A percentile compares a stretch with the other conserved stretches of the same genome.
These are phyloP conservation scores for Chamaedrilus cognettii DNA, from an alignment of 2,888 invertebrate genomes.

Conservation along the genomic window DNA sequence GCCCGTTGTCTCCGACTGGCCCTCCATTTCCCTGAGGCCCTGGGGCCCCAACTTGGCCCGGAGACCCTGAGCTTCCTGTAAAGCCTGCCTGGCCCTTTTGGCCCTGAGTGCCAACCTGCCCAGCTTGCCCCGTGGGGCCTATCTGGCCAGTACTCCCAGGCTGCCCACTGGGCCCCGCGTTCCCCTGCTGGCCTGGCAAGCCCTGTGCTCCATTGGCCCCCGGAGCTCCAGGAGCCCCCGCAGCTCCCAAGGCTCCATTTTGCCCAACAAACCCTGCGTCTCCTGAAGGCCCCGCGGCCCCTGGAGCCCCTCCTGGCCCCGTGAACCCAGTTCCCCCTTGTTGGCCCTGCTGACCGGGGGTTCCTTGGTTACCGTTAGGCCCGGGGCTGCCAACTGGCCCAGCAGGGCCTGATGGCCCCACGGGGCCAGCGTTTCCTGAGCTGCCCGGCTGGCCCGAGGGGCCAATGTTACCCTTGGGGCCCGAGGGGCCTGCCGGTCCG, in stretches of 20 bases:
- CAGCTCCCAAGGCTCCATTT: not conserved
- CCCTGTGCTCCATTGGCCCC: conserved; percentile 7
- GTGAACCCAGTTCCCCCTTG: no score
- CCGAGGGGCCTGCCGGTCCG: conserved; percentile 13
- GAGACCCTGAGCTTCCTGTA: not conserved
- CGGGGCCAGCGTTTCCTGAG: conserved; percentile 2
- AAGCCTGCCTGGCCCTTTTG: not conserved
- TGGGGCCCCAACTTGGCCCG: conserved; percentile 24
- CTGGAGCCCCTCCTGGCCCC: no score
- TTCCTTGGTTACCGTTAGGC: no score
- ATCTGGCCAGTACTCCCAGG: conserved; percentile 11
- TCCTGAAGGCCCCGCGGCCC: not conserved
- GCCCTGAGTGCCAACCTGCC: conserved; percentile 7
- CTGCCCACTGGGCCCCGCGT: conserved; percentile 1
- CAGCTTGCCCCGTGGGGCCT: conserved; percentile 7
- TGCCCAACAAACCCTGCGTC: not conserved
- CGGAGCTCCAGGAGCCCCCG: not conserved
- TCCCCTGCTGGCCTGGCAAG: conserved; percentile 1
- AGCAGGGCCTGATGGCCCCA: conserved; percentile 17
- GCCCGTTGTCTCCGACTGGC: no score
- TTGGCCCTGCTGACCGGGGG: no score
- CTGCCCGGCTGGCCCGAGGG: conserved; percentile 4
- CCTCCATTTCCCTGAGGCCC: conserved; percentile 19
- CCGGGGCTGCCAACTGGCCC: no score
- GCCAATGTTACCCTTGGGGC: conserved; percentile 7